phyloP scores from a whole-genome alignment of 2,797 vertebrate species.

The Protosalanx chinensis region DNA sequence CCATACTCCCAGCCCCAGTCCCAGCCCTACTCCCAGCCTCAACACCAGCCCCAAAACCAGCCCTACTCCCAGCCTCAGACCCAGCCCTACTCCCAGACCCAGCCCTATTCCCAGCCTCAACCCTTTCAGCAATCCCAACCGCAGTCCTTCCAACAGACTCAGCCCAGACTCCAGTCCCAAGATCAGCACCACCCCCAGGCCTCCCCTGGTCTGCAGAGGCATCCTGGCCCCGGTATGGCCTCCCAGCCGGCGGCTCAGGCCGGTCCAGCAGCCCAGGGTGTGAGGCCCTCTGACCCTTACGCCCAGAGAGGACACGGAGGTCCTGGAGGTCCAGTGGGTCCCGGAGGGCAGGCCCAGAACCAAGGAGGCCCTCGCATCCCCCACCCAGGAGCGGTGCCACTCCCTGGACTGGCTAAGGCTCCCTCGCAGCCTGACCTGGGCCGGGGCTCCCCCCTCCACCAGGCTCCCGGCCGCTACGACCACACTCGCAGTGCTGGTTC shows the following conservation, averaged over 20 bases:
- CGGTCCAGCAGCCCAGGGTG: constrained; percentile 59
- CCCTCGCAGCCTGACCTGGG: constrained; percentile 80
- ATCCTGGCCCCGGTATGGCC: constrained; percentile 39
- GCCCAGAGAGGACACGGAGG: constrained; percentile 63
- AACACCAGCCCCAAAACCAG: constrained; percentile 72
- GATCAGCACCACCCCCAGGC: constrained; percentile 46
- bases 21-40: constrained; percentile 76
- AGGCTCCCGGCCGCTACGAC: constrained; percentile 65
- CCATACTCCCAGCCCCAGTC: constrained; percentile 19
- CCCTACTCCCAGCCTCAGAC: constrained; percentile 60
- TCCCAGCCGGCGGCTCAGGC: constrained; percentile 47
- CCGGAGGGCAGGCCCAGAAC: constrained; percentile 36
- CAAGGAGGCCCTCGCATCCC: constrained; percentile 70
- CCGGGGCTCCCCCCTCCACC: constrained; percentile 79
- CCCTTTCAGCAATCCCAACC: constrained; percentile 49
- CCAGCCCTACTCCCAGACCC: constrained; percentile 55
- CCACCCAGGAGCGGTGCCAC: constrained; percentile 72
- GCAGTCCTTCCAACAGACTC: constrained; percentile 11
- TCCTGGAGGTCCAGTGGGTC: constrained; percentile 52
- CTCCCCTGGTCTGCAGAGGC: constrained; percentile 57
- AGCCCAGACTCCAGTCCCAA: constrained; percentile 13
- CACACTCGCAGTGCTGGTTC: constrained; percentile 81
- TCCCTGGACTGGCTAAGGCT: constrained; percentile 79
- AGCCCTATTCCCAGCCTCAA: constrained; percentile 43
- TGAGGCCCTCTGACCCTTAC: constrained; percentile 56